Evolutionary conservation across 2,888 invertebrate genomes (phyloP).

Genomic region (Agapetus fuscipes): DNA sequence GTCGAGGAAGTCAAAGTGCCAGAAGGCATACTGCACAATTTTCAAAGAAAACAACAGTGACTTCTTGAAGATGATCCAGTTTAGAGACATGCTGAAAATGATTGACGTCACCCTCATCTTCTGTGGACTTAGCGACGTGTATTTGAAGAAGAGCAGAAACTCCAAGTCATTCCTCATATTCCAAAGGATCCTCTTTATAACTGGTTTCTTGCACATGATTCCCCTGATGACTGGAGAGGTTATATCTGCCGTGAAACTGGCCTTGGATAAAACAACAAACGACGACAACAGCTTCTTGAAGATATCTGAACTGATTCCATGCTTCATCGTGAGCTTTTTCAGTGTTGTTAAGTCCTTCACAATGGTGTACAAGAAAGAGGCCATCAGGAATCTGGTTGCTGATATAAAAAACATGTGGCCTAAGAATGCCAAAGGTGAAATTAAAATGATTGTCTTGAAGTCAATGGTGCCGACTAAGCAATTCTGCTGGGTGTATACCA

Average conservation of each 20-base stretch:
- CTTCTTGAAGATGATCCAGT: slow-evolving; percentile 9
- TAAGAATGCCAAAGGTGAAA: slow-evolving; percentile 1
- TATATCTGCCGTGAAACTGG: slow-evolving; percentile 1
- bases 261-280: not conserved
- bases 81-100: slow-evolving; percentile 10
- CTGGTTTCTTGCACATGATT: slow-evolving; percentile 11
- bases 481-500: slow-evolving; percentile 12
- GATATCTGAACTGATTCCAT: slow-evolving; percentile 14
- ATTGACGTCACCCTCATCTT: slow-evolving; percentile 14
- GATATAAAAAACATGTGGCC: slow-evolving; percentile 13
- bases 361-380: slow-evolving; percentile 4
- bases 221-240: slow-evolving; percentile 9
- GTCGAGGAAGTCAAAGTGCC: too few species aligned
- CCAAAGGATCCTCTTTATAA: slow-evolving; percentile 8
- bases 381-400: slow-evolving; percentile 7
- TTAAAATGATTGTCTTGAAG: slow-evolving; percentile 5
- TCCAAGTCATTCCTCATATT: slow-evolving; percentile 1
- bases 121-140: slow-evolving; percentile 14
- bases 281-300: slow-evolving; percentile 10
- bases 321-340: slow-evolving; percentile 10
- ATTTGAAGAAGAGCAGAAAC: slow-evolving; percentile 5
- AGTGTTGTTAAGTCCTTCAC: slow-evolving; percentile 10
- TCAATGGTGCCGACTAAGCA: slow-evolving; percentile 13
- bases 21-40: too few species aligned
- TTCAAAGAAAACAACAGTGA: not conserved